phyloP scores from a whole-genome alignment of 2,888 invertebrate species.

The Conus canariensis region DNA sequence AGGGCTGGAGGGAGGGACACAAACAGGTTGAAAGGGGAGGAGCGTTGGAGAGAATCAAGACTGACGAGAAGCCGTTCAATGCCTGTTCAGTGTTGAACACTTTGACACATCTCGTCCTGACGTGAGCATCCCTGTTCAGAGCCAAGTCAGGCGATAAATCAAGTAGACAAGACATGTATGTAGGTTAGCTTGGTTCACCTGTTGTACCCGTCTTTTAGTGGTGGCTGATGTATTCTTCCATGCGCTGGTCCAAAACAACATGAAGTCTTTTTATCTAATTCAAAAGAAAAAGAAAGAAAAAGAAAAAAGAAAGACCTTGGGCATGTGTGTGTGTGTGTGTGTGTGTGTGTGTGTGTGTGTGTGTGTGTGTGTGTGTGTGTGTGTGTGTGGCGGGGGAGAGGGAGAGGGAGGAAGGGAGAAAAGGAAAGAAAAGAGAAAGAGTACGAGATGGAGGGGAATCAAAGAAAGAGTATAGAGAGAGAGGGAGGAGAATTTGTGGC shows the following conservation, averaged over 20 bases:
- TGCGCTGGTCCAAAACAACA: too few relatives aligned
- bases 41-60: neutral
- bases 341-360: conserved; percentile 27
- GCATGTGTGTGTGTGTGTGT: neutral
- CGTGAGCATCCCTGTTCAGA: too few relatives aligned
- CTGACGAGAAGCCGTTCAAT: neutral
- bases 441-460: too few relatives aligned
- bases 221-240: neutral
- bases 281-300: too few relatives aligned
- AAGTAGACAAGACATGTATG: too few relatives aligned
- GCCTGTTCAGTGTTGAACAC: too few relatives aligned
- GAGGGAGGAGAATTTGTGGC: neutral
- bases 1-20: neutral
- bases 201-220: neutral
- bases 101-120: too few relatives aligned
- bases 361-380: neutral
- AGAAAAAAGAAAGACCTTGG: neutral
- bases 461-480: neutral
- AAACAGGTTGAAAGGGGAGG: too few relatives aligned
- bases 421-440: too few relatives aligned
- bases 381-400: neutral
- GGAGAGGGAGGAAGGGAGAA: too few relatives aligned
- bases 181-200: neutral
- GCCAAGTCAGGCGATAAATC: too few relatives aligned
- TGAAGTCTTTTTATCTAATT: too few relatives aligned